phyloP scores from a whole-genome alignment of 2,888 invertebrate genomes.

The Sinohyriopsis cumingii region DNA sequence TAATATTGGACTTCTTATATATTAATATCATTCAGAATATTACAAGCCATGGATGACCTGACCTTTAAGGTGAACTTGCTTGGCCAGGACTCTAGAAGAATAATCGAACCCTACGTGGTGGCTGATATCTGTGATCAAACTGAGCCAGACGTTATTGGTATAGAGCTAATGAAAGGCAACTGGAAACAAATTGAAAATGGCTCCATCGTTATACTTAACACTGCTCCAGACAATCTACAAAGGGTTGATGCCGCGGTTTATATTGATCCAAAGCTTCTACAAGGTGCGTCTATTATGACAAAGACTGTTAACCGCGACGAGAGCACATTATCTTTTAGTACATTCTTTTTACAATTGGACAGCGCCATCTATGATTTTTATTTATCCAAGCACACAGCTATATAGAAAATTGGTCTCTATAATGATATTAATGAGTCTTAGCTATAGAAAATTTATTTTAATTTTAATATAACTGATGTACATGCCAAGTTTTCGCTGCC shows the following conservation, averaged over 20 bases:
- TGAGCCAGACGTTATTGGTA: slow-evolving; percentile 14
- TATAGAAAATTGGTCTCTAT: no score
- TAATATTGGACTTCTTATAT: no score
- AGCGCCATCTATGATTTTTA: no score
- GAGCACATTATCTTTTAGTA: no score
- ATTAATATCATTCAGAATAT: slow-evolving; percentile 22
- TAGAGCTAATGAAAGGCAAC: slow-evolving; percentile 7
- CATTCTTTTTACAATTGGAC: no score
- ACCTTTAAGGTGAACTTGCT: slow-evolving; percentile 10
- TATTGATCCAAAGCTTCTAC: slow-evolving; percentile 24
- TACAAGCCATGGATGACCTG: slow-evolving; percentile 24
- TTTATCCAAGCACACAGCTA: no score
- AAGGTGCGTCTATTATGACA: slow-evolving; percentile 13
- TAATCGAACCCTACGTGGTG: slow-evolving; percentile 17
- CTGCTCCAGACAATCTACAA: slow-evolving; percentile 6
- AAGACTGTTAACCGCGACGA: no score
- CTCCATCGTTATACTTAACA: slow-evolving; percentile 5
- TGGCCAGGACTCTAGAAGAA: background rate
- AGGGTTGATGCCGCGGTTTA: slow-evolving; percentile 36
- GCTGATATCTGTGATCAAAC: slow-evolving; percentile 18
- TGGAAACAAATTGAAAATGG: slow-evolving; percentile 4
- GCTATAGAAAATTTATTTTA: no score
- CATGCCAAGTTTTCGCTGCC: no score
- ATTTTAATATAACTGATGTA: no score
- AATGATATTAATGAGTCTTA: no score